Conservation (phyloP, 1,140 invertebrate species). For the Saccostrea cuccullata region DNA sequence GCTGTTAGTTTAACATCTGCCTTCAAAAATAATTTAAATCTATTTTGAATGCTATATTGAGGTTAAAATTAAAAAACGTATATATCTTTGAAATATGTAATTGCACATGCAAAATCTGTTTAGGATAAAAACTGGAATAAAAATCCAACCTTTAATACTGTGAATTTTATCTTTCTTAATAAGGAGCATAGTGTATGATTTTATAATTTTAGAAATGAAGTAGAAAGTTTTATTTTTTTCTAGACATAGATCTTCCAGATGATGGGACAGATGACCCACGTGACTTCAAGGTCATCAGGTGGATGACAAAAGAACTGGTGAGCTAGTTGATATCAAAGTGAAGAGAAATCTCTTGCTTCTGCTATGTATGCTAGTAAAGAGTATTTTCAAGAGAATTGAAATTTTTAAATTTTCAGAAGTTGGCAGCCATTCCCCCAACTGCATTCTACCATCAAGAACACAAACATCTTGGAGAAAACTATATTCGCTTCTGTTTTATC, state of each 20-base stretch:
- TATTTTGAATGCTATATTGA: too few species aligned
- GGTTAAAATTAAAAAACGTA: too few species aligned
- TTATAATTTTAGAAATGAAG: too few species aligned
- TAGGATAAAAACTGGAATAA: too few species aligned
- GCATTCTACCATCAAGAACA: slow-evolving; percentile 93
- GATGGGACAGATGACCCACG: slow-evolving; percentile 80
- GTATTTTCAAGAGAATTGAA: neutral
- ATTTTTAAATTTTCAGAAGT: slow-evolving; percentile 80
- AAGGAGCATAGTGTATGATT: too few species aligned
- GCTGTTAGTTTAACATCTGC: too few species aligned
- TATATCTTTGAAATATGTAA: too few species aligned
- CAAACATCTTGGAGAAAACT: slow-evolving; percentile 92
- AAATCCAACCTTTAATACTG: too few species aligned
- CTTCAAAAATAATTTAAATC: too few species aligned
- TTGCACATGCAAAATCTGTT: too few species aligned
- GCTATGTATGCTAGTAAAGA: neutral
- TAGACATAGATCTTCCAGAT: slow-evolving; percentile 68
- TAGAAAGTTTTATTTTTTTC: slow-evolving; percentile 27
- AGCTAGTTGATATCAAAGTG: neutral
- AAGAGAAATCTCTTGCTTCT: neutral
- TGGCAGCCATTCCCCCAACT: slow-evolving; percentile 95
- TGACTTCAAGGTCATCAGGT: slow-evolving; percentile 96
- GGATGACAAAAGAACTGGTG: slow-evolving; percentile 93
- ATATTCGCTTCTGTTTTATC: slow-evolving; percentile 93
- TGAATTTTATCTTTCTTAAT: too few species aligned